Evolutionary conservation across 2,797 vertebrate species (phyloP), one percentile per base, ranked within the genome.

Genomic region (Coendou prehensilis): DNA sequence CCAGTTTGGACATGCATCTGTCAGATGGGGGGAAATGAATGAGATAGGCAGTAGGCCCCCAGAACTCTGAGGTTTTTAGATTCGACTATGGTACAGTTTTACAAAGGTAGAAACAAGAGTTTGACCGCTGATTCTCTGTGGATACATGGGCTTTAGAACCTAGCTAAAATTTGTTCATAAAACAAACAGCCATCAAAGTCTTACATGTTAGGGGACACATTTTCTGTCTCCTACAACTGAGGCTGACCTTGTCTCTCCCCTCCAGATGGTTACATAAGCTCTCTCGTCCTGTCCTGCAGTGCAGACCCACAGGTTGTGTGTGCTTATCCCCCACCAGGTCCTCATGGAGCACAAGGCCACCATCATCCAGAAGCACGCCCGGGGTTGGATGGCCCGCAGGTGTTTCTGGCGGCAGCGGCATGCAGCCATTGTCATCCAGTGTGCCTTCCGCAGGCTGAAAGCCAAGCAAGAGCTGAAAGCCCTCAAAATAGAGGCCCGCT

Each of bases 401-500:
- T 98, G 22, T 56, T 99, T 99, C 97, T 71, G 0, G 26, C 98
- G 47, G 0, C 93, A 99, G 3, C 98, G 98, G 0, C n/a, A 95
- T 0, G 99, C 99, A 0, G 99, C 99, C 93, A 83, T 99, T 10
- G 94, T 98, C 96, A 98, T 99, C 95, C 99, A 99, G 98, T 99
- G 99, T 13, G 99, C 97, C 28, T 99, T 98, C 98, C 98, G 99
- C 1, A 98, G 99, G 22, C 95, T 99, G 96, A 98, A 92, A 1
- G 99, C 99, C 82, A 99, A 95, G 37, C 98, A 98, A 2, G 98
- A 98, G 92, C 98, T 99, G 33, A 98, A 99, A 96, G 98, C 99
- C 5, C 99, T 99, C 71, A 99, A 99, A 98, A 99, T 99, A 0
- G 99, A 99, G 54, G 99, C 99, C 0, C 98, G 99, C 37, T 99